Base-by-base conservation (phyloP, 2,888 invertebrate genomes). In the Hemaris fuciformis region DNA sequence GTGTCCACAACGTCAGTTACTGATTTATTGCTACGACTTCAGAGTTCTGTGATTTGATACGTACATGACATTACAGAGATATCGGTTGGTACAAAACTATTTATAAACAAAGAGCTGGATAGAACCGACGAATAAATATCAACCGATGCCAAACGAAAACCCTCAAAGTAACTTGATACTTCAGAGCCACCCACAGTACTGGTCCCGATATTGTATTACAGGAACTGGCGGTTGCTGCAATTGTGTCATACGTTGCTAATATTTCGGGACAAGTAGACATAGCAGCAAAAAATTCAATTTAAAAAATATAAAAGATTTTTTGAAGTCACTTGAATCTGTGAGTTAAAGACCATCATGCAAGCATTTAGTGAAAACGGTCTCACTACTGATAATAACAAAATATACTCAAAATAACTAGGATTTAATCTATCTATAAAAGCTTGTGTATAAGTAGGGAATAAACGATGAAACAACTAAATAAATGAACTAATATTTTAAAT, bases 141-240 rank as follows among this genome's bases (percentile, higher is more conserved):
- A 69, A 62, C 65, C 63, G 62, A 65, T 59, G 61, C 66, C 68
- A 73, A 76, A 65, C 71, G 74, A 69, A 75, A 77, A 74, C 74
- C 77, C 76, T 76, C 72, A 70, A 68, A 79, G 85, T 72, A 85
- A 88, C 77, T 73, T 69, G 85, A 87, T 83, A 83, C 73, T 72
- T 71, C 74, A 62, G 75, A 78, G 68, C 85, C 84, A 86, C 87
- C 87, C 87, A 87, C 84, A 74, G 80, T 76, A 70, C 70, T 76
- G 77, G 78, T 62, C 23, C 48, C 66, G 69, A 81, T 88, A 84
- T 89, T 82, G 67, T 73, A 79, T 91, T 89, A 91, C 91, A 89
- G 91, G 91, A 91, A 85, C 83, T 74, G 76, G 76, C 78, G 80
- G 85, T 85, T 83, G 82, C 80, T 78, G 84, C 84, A 83, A 88